These are phyloP conservation scores for Zalophus californianus DNA, from an alignment of 2,797 vertebrate genomes.

Conservation along the genomic window DNA sequence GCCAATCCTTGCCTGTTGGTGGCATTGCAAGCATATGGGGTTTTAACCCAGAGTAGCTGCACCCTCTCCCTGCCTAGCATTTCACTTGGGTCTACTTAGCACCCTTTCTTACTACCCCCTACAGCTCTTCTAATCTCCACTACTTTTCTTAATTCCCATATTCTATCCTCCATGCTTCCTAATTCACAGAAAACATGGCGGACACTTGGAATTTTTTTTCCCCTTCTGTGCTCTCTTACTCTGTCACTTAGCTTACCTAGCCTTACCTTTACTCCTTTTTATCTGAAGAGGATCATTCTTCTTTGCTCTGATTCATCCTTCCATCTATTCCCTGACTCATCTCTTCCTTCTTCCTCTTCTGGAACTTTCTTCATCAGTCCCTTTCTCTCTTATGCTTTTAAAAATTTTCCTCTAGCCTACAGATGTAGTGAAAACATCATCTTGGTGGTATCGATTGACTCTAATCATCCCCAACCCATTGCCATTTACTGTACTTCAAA, in stretches of 20 bases:
- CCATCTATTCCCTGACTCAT: not conserved
- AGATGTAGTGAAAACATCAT: not conserved
- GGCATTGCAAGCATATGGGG: too few relatives aligned
- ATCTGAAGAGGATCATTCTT: not conserved
- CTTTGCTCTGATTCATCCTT: not conserved
- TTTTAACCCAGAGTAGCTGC: not conserved
- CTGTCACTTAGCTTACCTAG: not conserved
- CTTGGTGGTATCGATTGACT: not conserved
- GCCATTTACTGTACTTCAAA: not conserved
- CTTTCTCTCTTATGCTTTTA: not conserved
- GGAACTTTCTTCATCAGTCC: not conserved
- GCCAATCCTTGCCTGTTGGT: not conserved
- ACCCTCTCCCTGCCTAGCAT: not conserved
- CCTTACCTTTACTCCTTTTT: not conserved
- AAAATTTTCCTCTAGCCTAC: not conserved
- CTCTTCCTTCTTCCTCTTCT: not conserved
- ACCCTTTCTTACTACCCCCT: not conserved
- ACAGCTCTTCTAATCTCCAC: too few relatives aligned
- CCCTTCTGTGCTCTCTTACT: not conserved
- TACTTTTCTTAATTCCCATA: not conserved
- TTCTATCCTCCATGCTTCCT: not conserved
- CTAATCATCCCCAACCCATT: not conserved
- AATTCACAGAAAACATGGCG: not conserved
- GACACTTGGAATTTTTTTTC: not conserved
- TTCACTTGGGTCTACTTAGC: not conserved